Evolutionary conservation across 2,797 vertebrate species (phyloP), one percentile per base, ranked within the genome.

Genomic region (Pteropus rufus): DNA sequence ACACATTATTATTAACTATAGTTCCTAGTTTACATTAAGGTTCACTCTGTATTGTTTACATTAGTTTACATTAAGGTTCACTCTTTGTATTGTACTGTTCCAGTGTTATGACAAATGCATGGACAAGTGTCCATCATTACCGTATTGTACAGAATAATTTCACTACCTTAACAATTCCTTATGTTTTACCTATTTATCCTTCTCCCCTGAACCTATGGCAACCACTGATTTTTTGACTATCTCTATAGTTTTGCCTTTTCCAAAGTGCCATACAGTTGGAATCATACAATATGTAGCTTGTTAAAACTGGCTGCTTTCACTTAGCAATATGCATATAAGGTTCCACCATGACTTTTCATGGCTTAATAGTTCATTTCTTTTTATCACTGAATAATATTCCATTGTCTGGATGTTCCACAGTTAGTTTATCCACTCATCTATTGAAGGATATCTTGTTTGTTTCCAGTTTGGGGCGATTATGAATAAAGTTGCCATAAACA

Each of bases 181-280:
- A 1, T 10, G 5, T 46, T 81, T 58, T 24, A 64, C 5, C 11
- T 89, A 19, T 52, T 73, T 41, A 58, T 64, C 10, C 39, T 36
- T 19, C 46, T 19, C 23, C 34, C 10, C 7, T 12, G 46, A 91
- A 73, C 49, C 31, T 46, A 7, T 46, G 26, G 12, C 10, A 39
- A 77, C 41, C 15, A 56, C 31, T 54, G 26, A 24, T 64, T 79
- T 46, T 67, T 84, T 52, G 19, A 73, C n/a, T 83, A 5, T 65
- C 41, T 93, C n/a, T 91, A 10, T 26, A 79, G 56, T 83, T 93
- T 89, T 93, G 64, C 65, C 34, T 76, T 52, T 96, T 86, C 69
- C 58, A 82, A 77, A 83, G 70, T 80, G 41, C 60, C 21, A 7
- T 16, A 7, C 16, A 62, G 34, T 60, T 77, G n/a, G 36, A 86